Evolutionary conservation across 1,140 invertebrate genomes (phyloP).

Genomic region (Drosophila tropicalis): DNA sequence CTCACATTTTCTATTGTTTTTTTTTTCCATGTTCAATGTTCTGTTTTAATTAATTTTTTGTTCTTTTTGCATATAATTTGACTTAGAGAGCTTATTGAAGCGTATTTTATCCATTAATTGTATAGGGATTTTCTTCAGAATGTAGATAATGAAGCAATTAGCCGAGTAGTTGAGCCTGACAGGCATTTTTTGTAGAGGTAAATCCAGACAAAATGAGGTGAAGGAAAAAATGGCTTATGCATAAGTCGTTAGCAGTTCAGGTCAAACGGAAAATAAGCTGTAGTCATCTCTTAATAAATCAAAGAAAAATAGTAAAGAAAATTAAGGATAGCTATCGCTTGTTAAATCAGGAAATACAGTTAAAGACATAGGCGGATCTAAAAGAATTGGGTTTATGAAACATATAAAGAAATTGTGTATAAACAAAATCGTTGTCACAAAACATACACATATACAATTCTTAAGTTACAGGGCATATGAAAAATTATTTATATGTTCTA

Average conservation of each 20-base stretch:
- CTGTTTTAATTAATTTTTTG: conserved; percentile 24
- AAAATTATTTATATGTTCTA: too few species aligned
- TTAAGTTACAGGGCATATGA: too few species aligned
- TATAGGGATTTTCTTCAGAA: conserved; percentile 39
- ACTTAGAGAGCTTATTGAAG: conserved; percentile 41
- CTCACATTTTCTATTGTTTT: too few species aligned
- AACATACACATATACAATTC: too few species aligned
- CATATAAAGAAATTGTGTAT: too few species aligned
- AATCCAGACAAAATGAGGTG: not conserved
- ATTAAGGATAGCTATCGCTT: too few species aligned
- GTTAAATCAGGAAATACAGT: too few species aligned
- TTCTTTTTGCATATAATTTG: conserved; percentile 53
- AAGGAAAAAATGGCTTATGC: not conserved
- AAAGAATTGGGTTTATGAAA: too few species aligned
- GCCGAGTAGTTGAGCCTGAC: conserved; percentile 4
- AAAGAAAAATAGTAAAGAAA: too few species aligned
- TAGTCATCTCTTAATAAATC: not conserved
- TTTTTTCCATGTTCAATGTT: conserved; percentile 6
- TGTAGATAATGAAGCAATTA: conserved; percentile 65
- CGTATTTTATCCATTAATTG: conserved; percentile 65
- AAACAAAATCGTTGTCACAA: too few species aligned
- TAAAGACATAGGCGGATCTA: too few species aligned
- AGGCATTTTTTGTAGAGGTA: not conserved
- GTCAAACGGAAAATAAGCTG: not conserved
- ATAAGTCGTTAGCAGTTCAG: not conserved